Conservation (phyloP, 2,113 vertebrate species). For the Cisticola juncidis region DNA sequence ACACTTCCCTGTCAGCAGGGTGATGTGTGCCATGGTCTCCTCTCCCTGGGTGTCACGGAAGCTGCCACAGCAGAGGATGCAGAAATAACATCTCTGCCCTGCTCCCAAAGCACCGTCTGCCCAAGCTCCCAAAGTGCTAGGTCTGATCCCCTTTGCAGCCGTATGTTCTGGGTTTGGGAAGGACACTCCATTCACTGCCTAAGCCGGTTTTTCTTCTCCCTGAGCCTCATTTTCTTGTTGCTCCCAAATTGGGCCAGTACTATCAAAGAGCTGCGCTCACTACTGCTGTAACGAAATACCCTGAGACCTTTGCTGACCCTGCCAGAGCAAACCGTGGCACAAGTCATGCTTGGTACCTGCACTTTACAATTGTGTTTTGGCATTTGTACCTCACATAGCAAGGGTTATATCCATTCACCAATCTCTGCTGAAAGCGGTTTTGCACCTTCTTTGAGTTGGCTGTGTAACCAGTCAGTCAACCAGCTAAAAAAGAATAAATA, state of each 20-base stretch:
- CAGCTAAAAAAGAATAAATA: neutral
- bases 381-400: neutral
- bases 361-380: neutral
- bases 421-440: rapidly evolving
- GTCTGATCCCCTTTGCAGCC: neutral
- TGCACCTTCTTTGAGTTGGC: neutral
- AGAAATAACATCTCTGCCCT: neutral
- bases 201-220: neutral
- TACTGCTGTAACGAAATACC: neutral
- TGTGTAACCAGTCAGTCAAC: neutral
- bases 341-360: neutral
- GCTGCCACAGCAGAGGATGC: rapidly evolving
- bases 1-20: neutral
- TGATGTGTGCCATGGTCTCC: rapidly evolving
- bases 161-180: rapidly evolving
- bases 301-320: neutral
- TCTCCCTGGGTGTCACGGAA: rapidly evolving
- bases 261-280: neutral
- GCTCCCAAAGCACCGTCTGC: rapidly evolving
- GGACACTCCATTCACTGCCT: neutral
- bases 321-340: neutral
- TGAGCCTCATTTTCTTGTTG: neutral
- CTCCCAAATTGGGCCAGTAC: neutral
- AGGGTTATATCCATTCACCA: neutral
- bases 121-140: too few species aligned